Conservation (phyloP, 2,797 vertebrate species). For the Bryconaethiops microstoma region DNA sequence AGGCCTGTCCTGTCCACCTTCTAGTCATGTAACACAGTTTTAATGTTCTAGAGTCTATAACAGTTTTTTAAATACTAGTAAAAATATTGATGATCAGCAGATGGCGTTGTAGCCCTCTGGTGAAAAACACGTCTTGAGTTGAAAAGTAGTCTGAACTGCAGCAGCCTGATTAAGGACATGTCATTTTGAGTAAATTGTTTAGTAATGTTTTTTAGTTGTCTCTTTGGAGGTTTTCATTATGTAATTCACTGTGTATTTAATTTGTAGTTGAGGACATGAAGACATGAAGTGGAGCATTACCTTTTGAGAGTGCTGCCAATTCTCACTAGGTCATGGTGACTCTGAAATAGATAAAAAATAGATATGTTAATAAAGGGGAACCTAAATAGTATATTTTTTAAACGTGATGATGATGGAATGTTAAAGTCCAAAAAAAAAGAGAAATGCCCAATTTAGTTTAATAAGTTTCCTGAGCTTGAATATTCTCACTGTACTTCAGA, state of each 20-base stretch:
- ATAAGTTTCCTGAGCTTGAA: too few species aligned
- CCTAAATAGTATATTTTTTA: too few species aligned
- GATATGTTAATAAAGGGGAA: background rate
- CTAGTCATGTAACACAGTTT: background rate
- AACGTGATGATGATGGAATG: too few species aligned
- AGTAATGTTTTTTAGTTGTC: background rate
- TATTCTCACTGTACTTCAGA: too few species aligned
- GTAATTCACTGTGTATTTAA: background rate
- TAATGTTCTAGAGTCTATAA: background rate
- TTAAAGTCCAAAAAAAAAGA: too few species aligned
- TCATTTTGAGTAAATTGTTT: background rate
- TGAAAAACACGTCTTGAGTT: constrained; percentile 4
- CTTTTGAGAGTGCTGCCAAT: constrained; percentile 12
- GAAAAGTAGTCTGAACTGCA: background rate
- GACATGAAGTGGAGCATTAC: constrained; percentile 19
- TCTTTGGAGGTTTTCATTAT: background rate
- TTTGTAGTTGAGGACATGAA: background rate
- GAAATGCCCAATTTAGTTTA: too few species aligned
- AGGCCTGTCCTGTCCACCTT: background rate
- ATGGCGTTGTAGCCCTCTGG: constrained; percentile 34
- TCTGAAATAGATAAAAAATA: constrained; percentile 37
- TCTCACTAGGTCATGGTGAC: constrained; percentile 34
- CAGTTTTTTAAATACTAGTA: background rate
- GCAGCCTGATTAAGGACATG: background rate
- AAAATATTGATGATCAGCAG: constrained; percentile 33